These are phyloP conservation scores for Oreochromis mossambicus DNA, from an alignment of 2,797 vertebrate species.

Conservation along the genomic window DNA sequence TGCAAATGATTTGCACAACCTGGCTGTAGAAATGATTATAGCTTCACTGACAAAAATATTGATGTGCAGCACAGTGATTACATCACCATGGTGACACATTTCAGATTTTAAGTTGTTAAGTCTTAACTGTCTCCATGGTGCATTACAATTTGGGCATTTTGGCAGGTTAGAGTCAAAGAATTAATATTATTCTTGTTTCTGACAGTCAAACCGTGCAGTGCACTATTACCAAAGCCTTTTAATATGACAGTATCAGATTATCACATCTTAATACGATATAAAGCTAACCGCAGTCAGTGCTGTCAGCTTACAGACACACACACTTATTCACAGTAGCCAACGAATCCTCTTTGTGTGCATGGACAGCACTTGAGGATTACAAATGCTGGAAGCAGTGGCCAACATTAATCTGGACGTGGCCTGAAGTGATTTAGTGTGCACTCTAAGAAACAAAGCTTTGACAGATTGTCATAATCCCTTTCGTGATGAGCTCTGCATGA, in stretches of 20 bases:
- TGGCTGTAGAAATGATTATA: neutral
- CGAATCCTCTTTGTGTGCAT: neutral
- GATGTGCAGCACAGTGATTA: neutral
- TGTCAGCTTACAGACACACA: neutral
- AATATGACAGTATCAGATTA: neutral
- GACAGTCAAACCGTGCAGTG: neutral
- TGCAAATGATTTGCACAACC: neutral
- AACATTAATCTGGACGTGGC: slow-evolving; percentile 47
- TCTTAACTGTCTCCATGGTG: neutral
- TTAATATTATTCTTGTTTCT: neutral
- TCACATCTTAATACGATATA: neutral
- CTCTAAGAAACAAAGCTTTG: slow-evolving; percentile 38
- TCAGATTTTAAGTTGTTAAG: neutral
- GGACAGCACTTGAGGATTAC: slow-evolving; percentile 43
- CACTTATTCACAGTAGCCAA: neutral
- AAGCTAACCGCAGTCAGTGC: neutral
- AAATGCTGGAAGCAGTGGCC: slow-evolving; percentile 7
- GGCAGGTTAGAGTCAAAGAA: neutral
- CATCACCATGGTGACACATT: neutral
- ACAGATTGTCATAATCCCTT: slow-evolving; percentile 57
- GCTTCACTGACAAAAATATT: neutral
- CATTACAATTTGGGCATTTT: neutral
- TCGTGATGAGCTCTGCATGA: neutral
- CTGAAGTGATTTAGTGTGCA: slow-evolving; percentile 33
- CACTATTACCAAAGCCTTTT: neutral